Conservation (phyloP, 2,888 invertebrate species). For the Sabellastarte sp. region DNA sequence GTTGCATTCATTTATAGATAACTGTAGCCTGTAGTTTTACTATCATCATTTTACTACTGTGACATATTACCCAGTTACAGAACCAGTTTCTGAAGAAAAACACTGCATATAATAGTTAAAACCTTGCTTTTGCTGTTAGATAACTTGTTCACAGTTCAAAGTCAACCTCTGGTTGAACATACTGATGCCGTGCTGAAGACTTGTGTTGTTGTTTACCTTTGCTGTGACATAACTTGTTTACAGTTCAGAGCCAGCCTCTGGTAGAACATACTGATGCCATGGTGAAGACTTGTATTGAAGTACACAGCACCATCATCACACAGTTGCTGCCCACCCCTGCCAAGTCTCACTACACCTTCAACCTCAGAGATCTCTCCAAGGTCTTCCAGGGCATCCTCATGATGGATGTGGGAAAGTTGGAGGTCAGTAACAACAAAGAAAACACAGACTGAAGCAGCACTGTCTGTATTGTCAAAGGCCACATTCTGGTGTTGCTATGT, state of each 20-base stretch:
- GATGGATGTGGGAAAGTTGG: conserved; percentile 49
- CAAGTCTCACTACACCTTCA: conserved; percentile 61
- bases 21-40: no score
- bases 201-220: conserved; percentile 50
- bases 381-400: conserved; percentile 60
- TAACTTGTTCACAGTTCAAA: neutral
- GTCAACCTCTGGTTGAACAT: neutral
- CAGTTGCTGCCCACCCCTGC: conserved; percentile 59
- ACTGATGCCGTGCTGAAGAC: conserved; percentile 43
- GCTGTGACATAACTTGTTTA: no score
- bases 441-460: no score
- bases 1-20: no score
- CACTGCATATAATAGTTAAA: no score
- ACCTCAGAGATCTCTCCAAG: conserved; percentile 59
- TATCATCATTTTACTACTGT: no score
- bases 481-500: no score
- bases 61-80: no score
- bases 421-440: no score
- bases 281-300: conserved; percentile 49
- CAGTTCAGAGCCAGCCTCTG: neutral
- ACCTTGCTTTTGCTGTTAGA: no score
- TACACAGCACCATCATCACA: conserved; percentile 54
- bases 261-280: conserved; percentile 29
- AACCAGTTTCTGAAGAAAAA: no score
- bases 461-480: no score